Evolutionary conservation across 2,113 vertebrate genomes (phyloP).

Genomic region (Erythrocercus mccallii): DNA sequence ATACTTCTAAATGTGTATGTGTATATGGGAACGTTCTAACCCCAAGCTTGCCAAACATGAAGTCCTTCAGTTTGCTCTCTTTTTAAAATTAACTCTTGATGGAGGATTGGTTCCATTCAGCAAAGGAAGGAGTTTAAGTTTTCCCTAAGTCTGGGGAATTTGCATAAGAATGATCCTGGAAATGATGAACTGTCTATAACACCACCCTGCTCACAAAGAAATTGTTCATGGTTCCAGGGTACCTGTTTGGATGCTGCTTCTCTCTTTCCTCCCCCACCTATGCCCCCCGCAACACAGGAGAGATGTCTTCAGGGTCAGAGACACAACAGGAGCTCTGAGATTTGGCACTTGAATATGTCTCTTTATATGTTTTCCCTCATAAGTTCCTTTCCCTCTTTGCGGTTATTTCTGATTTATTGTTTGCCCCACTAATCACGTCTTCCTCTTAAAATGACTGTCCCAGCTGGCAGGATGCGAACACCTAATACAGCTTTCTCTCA

Average conservation of each 20-base stretch:
- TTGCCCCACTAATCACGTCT: not conserved
- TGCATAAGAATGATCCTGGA: slow-evolving; percentile 48
- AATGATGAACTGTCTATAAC: slow-evolving; percentile 48
- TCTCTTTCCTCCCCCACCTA: not conserved
- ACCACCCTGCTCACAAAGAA: slow-evolving; percentile 20
- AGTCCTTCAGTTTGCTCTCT: slow-evolving; percentile 59
- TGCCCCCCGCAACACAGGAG: not conserved
- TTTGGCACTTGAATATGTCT: not conserved
- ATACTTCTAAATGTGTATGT: slow-evolving; percentile 56
- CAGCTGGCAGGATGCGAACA: not conserved
- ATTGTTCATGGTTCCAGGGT: not conserved
- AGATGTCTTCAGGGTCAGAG: not conserved
- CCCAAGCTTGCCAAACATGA: slow-evolving; percentile 60
- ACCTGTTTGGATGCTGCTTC: not conserved
- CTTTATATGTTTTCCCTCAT: not conserved
- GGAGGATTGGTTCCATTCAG: slow-evolving; percentile 40
- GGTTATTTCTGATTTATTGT: not conserved
- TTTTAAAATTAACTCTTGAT: slow-evolving; percentile 70
- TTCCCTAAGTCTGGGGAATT: slow-evolving; percentile 38
- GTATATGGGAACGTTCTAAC: slow-evolving; percentile 64
- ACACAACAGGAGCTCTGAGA: not conserved
- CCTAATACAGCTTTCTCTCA: not conserved
- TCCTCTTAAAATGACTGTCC: not conserved
- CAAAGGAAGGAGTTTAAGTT: slow-evolving; percentile 4
- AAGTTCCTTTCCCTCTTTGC: not conserved